Evolutionary conservation across 2,888 invertebrate species (phyloP).

Genomic region (Drosophila robusta): DNA sequence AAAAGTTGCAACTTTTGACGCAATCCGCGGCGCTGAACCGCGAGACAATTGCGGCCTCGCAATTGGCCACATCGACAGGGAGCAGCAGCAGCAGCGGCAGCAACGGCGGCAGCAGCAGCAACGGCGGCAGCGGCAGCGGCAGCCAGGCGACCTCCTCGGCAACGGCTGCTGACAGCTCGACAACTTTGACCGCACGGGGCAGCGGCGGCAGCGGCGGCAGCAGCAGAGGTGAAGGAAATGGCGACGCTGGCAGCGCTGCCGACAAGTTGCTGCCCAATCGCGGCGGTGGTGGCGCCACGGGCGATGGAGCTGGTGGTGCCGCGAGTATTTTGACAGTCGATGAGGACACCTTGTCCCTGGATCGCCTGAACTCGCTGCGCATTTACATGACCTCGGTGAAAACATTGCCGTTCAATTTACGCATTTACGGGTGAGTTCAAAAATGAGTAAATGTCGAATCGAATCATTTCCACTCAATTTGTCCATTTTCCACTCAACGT

Average conservation of each 20-base stretch:
- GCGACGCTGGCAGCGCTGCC: constrained; percentile 56
- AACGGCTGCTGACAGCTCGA: constrained; percentile 70
- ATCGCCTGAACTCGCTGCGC: constrained; percentile 84
- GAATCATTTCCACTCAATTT: constrained; percentile 31
- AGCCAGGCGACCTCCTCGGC: constrained; percentile 62
- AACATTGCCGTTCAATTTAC: constrained; percentile 85
- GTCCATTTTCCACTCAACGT: neutral
- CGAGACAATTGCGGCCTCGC: constrained; percentile 85
- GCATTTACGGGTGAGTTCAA: constrained; percentile 85
- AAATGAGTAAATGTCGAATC: constrained; percentile 7
- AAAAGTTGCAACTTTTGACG: constrained; percentile 85
- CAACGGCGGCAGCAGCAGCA: constrained; percentile 56
- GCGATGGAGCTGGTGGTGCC: constrained; percentile 51
- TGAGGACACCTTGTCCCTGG: constrained; percentile 84
- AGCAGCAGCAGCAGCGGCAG: constrained; percentile 40
- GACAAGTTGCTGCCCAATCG: constrained; percentile 58
- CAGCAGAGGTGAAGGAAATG: constrained; percentile 44
- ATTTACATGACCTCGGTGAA: constrained; percentile 85
- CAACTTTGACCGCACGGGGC: constrained; percentile 69
- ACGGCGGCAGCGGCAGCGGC: constrained; percentile 57
- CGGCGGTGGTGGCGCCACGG: constrained; percentile 37
- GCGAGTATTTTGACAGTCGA: constrained; percentile 80
- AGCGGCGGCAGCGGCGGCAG: constrained; percentile 60
- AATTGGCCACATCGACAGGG: constrained; percentile 84
- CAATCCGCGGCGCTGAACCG: constrained; percentile 85